Conservation (phyloP, 2,113 vertebrate species). For the Murina feae region DNA sequence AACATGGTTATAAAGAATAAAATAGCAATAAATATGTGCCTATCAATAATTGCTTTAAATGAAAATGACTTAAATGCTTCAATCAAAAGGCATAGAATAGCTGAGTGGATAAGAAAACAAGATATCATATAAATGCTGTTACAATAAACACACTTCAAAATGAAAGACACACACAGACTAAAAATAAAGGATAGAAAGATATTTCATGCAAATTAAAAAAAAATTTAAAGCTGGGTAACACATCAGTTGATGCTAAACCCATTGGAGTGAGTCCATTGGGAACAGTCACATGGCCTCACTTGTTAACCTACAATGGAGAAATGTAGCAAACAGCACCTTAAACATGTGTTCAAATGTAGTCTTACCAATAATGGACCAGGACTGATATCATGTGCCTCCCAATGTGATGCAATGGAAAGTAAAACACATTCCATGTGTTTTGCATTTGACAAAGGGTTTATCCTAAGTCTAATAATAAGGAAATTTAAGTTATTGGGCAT, state of each 20-base stretch:
- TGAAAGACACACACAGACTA: not conserved
- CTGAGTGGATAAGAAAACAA: not conserved
- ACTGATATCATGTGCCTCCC: accelerated
- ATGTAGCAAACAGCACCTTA: not conserved
- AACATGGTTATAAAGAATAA: not conserved
- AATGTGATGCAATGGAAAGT: accelerated
- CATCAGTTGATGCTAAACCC: not conserved
- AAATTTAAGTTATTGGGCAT: not conserved
- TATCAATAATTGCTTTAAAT: not conserved
- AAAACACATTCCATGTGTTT: not conserved
- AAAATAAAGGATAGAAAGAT: not conserved
- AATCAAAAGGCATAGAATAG: not conserved
- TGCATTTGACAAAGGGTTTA: not conserved
- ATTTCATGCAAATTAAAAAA: not conserved
- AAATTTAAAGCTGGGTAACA: not conserved
- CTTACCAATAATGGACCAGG: not conserved
- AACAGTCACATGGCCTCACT: accelerated
- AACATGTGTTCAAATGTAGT: no score
- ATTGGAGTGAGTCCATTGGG: not conserved
- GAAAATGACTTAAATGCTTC: not conserved
- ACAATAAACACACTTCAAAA: not conserved
- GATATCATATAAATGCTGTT: not conserved
- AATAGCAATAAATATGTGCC: not conserved
- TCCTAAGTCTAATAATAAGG: no score
- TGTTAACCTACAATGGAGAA: no score